Evolutionary conservation across 2,797 vertebrate species (phyloP), one percentile per base, ranked within the genome.

Genomic region (Buceros bicornis): DNA sequence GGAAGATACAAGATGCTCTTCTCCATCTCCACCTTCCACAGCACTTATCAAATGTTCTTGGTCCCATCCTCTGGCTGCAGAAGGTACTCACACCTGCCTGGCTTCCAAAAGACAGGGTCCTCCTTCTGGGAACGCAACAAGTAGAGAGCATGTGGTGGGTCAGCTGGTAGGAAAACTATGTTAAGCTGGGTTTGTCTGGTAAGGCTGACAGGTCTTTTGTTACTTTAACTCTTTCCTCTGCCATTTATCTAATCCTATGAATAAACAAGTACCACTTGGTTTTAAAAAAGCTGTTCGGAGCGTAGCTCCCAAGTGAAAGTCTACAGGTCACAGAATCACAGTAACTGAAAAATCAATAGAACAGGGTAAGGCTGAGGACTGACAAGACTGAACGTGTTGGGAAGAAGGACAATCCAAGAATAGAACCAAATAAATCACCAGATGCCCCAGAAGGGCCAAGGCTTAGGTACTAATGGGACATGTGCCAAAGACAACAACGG

Each of bases 1-100:
- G 1, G 11, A 76, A 35, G 37, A 58, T 0, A 0, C 18, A 40
- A 80, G 11, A 31, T 4, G 5, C 15, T 25, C 11, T 58, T 20
- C 31, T 79, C 8, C 18, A 35, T 8, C 33, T 69, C 29, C 29
- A 22, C 37, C 8, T 79, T 76, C 43, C 20, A n/a, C 43, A 69
- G 29, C 0, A 0, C 8, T 82, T 33, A 60, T 5, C 53, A 35
- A 53, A 77, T 12, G 8, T n/a, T 10, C 33, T 19, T 54, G n/a
- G 47, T 76, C 33, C 17, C 33, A 62, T 37, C 15, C 42, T 76
- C 50, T 2, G 2, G 16, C 26, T 86, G 56, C 24, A 73, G 47
- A 90, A 80, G 19, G 13, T 2, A 0, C 35, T 83, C 16, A 48
- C 16, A 19, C 4, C 12, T 66, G 10, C 11, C 45, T 48, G 64